Evolutionary conservation across 2,113 vertebrate genomes (phyloP).

Genomic region (Mastomys natalensis): DNA sequence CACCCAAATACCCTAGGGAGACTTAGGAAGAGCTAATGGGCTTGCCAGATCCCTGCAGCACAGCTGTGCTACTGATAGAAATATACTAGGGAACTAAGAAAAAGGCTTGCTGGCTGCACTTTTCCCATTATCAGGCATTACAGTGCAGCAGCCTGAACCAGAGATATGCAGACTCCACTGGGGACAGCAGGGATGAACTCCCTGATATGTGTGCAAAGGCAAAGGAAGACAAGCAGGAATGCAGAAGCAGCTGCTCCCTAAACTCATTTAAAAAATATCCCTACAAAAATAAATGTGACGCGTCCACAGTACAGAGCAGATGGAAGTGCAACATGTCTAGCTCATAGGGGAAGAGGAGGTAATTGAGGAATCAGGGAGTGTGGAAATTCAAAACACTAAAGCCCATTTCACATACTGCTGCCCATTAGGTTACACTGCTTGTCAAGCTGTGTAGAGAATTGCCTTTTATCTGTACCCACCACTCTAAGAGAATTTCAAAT

Average conservation of each 20-base stretch:
- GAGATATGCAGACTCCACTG: constrained; percentile 50
- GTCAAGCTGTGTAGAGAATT: constrained; percentile 35
- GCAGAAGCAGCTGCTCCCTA: constrained; percentile 70
- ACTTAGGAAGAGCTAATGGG: constrained; percentile 31
- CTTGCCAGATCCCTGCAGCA: constrained; percentile 44
- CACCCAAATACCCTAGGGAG: background rate
- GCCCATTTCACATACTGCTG: constrained; percentile 38
- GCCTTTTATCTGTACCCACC: constrained; percentile 22
- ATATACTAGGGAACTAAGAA: constrained; percentile 41
- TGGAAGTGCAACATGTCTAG: constrained; percentile 64
- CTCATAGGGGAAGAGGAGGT: background rate
- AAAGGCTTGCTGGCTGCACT: background rate
- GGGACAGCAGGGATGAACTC: constrained; percentile 42
- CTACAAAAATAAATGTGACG: constrained; percentile 58
- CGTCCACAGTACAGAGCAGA: constrained; percentile 67
- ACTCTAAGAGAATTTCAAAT: constrained; percentile 50
- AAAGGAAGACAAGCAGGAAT: constrained; percentile 38
- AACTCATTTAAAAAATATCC: constrained; percentile 52
- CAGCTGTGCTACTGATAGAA: background rate
- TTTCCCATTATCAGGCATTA: constrained; percentile 66
- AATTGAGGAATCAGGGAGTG: constrained; percentile 41
- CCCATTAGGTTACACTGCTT: constrained; percentile 22
- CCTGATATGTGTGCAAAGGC: constrained; percentile 9
- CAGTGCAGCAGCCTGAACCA: constrained; percentile 50
- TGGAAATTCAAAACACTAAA: constrained; percentile 11